These are phyloP conservation scores for Podarcis cretensis DNA, from an alignment of 2,113 vertebrate species.

Conservation along the genomic window DNA sequence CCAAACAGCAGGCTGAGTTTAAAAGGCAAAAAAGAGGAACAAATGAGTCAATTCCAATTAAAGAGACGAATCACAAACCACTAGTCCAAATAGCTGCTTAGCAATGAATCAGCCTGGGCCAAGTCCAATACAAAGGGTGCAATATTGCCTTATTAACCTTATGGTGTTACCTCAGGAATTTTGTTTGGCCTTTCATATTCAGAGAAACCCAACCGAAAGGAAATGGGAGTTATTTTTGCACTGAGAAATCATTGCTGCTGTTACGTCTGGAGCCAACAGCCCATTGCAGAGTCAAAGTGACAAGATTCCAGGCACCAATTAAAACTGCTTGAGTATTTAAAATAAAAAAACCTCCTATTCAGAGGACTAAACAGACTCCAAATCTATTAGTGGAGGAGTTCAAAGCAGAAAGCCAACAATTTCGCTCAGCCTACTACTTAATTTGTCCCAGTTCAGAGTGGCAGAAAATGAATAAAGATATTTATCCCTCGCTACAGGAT, in stretches of 20 bases:
- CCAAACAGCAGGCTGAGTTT: neutral
- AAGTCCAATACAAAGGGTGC: neutral
- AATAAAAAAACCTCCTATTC: neutral
- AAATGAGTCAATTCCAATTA: neutral
- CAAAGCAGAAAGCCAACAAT: slow-evolving; percentile 58
- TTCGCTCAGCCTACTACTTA: slow-evolving; percentile 53
- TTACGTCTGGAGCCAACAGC: neutral
- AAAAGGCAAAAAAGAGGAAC: neutral
- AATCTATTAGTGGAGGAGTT: slow-evolving; percentile 31
- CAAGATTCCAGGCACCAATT: slow-evolving; percentile 20
- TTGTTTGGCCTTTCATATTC: accelerated
- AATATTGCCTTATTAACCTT: neutral
- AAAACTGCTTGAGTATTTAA: neutral
- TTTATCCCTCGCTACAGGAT: slow-evolving; percentile 71
- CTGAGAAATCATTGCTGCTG: neutral
- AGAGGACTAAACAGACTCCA: accelerated
- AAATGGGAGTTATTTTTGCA: neutral
- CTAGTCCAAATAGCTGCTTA: neutral
- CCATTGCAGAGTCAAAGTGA: neutral
- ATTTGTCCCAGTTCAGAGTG: slow-evolving; percentile 58
- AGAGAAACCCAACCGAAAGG: neutral
- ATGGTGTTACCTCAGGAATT: neutral
- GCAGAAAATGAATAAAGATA: slow-evolving; percentile 67
- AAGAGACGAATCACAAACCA: neutral
- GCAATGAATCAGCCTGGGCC: neutral